Evolutionary conservation across 2,113 vertebrate species (phyloP).

Genomic region (Malurus alboscapulatus): DNA sequence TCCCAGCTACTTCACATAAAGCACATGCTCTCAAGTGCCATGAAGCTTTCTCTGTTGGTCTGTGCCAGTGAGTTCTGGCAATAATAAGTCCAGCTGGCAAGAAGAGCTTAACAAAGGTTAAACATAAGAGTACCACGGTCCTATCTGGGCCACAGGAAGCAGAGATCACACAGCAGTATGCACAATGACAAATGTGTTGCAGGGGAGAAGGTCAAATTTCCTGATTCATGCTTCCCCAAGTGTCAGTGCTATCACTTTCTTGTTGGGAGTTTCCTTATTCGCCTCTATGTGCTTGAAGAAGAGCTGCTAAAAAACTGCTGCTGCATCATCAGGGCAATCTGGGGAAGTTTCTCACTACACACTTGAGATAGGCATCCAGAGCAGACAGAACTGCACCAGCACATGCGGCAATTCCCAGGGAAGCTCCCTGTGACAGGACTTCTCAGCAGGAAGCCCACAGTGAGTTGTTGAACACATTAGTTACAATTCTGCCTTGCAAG

Average conservation of each 20-base stretch:
- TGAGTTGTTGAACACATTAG: not conserved
- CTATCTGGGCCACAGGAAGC: not conserved
- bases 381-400: not conserved
- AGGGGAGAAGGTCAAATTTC: not conserved
- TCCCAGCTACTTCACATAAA: not conserved
- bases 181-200: not conserved
- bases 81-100: not conserved
- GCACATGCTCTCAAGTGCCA: fast-evolving
- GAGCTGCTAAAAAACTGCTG: not conserved
- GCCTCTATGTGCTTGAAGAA: not conserved
- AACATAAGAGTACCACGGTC: not conserved
- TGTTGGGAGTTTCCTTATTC: not conserved
- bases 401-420: not conserved
- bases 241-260: not conserved
- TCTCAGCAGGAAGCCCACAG: not conserved
- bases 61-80: not conserved
- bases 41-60: not conserved
- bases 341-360: not conserved
- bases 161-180: not conserved
- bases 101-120: not conserved
- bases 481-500: not conserved
- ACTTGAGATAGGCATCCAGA: not conserved
- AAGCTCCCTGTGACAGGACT: not conserved
- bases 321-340: not conserved
- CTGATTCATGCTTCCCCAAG: not conserved